phyloP scores from a whole-genome alignment of 1,140 invertebrate genomes.

The Adoxophyes honmai region DNA sequence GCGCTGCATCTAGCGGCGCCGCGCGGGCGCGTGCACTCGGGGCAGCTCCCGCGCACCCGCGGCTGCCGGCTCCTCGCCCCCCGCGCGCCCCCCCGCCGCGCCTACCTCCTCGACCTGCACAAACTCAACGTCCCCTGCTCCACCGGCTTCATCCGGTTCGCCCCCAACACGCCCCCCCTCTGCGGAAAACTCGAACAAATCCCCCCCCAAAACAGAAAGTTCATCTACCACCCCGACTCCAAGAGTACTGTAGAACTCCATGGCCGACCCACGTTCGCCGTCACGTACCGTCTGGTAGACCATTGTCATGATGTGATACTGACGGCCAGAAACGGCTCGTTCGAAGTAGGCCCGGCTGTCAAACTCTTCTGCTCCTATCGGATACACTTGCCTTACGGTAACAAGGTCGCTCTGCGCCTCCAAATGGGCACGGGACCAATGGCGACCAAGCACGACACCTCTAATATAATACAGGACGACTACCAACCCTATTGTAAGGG shows the following conservation, averaged over 20 bases:
- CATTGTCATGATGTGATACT: conserved; percentile 82
- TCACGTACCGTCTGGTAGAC: conserved; percentile 80
- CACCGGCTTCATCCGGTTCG: conserved; percentile 77
- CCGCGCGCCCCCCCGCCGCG: conserved; percentile 53
- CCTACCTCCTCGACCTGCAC: conserved; percentile 78
- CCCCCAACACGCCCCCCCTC: conserved; percentile 57
- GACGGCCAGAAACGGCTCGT: conserved; percentile 78
- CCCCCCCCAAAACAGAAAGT: conserved; percentile 70
- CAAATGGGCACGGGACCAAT: conserved; percentile 72
- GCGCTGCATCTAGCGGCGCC: conserved; percentile 47
- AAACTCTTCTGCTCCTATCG: conserved; percentile 80
- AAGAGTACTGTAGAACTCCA: conserved; percentile 74
- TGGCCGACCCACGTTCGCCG: conserved; percentile 79
- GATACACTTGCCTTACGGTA: conserved; percentile 81
- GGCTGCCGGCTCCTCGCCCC: conserved; percentile 56
- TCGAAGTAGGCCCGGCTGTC: conserved; percentile 76
- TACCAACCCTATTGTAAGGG: conserved; percentile 67
- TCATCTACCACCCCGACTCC: conserved; percentile 72
- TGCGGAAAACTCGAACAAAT: conserved; percentile 83
- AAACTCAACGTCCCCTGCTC: conserved; percentile 81
- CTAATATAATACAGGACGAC: conserved; percentile 57
- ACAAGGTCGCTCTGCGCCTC: conserved; percentile 77
- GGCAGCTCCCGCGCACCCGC: conserved; percentile 53
- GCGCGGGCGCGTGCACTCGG: conserved; percentile 59
- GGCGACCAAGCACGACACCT: conserved; percentile 35